A percentile compares a stretch with the other conserved stretches of the same genome.
Evolutionary conservation across 2,113 vertebrate species (phyloP).

Genomic region (Chloroceryle aenea): DNA sequence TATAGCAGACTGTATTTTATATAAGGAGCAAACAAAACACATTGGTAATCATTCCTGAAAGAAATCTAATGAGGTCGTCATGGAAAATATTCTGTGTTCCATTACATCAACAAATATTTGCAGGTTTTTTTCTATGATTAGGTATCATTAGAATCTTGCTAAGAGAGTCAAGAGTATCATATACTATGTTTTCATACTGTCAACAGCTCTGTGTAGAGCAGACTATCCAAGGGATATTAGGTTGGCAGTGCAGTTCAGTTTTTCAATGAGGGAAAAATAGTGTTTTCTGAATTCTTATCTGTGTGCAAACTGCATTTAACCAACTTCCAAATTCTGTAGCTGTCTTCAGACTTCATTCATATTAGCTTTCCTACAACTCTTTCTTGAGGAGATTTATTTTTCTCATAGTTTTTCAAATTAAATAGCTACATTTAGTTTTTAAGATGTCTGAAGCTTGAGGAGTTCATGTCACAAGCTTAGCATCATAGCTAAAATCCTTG

Average conservation of each 20-base stretch:
- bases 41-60: background rate
- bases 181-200: background rate
- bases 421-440: background rate
- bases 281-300: background rate
- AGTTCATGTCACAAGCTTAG: rapidly evolving
- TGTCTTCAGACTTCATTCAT: background rate
- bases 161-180: background rate
- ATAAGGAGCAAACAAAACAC: background rate
- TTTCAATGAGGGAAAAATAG: background rate
- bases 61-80: slow-evolving; percentile 21
- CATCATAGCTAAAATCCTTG: background rate
- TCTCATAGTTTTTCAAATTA: background rate
- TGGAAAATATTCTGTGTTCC: slow-evolving; percentile 57
- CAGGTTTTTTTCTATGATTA: background rate
- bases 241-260: background rate
- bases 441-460: background rate
- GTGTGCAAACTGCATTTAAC: background rate
- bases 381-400: background rate
- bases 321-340: background rate
- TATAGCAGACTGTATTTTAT: slow-evolving; percentile 44
- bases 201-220: background rate
- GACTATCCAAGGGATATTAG: background rate
- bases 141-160: background rate
- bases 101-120: background rate
- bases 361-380: background rate